These are phyloP conservation scores for Equus przewalskii DNA, from an alignment of 2,113 vertebrate genomes.

Conservation along the genomic window DNA sequence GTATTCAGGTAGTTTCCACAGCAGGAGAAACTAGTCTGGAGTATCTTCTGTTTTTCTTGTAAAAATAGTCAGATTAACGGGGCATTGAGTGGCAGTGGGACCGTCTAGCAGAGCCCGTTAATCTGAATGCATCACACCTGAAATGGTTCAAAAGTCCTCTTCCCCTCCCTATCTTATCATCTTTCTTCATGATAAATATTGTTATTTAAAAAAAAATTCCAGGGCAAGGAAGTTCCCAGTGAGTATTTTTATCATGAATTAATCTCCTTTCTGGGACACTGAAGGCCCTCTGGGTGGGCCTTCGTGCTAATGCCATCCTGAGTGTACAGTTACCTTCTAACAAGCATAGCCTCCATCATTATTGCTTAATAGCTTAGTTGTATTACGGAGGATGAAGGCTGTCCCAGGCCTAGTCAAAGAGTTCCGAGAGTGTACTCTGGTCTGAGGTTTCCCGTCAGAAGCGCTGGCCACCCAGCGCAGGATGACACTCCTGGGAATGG, in stretches of 20 bases:
- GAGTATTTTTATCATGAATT: conserved; percentile 41
- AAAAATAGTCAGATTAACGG: conserved; percentile 23
- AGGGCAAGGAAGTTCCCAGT: not conserved
- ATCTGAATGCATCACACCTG: not conserved
- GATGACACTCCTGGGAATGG: not conserved
- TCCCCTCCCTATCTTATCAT: not conserved
- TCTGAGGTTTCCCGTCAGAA: not conserved
- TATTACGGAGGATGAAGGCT: not conserved
- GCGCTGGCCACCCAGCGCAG: not conserved
- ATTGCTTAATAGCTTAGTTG: conserved; percentile 24
- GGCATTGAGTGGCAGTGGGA: not conserved
- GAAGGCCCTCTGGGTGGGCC: not conserved
- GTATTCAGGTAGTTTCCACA: not conserved
- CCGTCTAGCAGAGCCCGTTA: not conserved
- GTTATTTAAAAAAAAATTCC: not conserved
- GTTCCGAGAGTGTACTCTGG: not conserved
- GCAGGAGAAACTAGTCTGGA: not conserved
- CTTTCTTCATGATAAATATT: conserved; percentile 23
- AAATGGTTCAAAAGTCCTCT: conserved; percentile 40
- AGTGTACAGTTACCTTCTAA: conserved; percentile 5
- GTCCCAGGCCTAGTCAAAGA: not conserved
- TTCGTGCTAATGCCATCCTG: not conserved
- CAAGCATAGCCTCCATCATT: not conserved
- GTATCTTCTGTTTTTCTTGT: conserved; percentile 32
- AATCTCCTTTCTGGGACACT: not conserved